A percentile compares a stretch with the other conserved stretches of the same genome.
phyloP scores from a whole-genome alignment of 1,140 invertebrate species.

The Sipha flava region DNA sequence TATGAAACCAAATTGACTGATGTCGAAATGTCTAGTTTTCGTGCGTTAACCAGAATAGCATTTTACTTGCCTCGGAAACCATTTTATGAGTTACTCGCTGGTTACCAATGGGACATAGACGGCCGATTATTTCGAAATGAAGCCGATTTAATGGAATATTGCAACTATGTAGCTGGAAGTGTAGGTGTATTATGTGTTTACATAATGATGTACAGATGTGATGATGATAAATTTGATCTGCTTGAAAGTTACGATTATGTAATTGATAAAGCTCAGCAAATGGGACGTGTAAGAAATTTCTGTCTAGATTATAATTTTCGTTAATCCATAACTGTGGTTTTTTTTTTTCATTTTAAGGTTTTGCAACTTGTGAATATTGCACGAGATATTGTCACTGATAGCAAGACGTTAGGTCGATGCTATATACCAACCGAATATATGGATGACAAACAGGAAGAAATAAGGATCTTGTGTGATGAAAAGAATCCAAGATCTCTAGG shows the following conservation, averaged over 20 bases:
- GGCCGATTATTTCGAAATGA: neutral
- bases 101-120: conserved; percentile 5
- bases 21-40: neutral
- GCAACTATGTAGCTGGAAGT: conserved; percentile 6
- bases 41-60: neutral
- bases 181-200: neutral
- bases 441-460: conserved; percentile 11
- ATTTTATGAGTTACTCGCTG: neutral
- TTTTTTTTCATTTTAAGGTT: neutral
- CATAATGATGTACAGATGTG: neutral
- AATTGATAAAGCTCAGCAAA: neutral
- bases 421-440: conserved; percentile 4
- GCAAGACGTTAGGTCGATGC: neutral
- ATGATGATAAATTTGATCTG: neutral
- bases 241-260: neutral
- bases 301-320: too few species aligned
- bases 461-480: neutral
- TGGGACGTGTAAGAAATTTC: neutral
- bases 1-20: neutral
- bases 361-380: neutral
- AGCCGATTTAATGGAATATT: neutral
- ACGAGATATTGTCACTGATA: neutral
- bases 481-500: conserved; percentile 4
- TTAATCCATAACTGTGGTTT: too few species aligned
- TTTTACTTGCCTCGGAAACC: neutral